Base-by-base conservation (phyloP, 2,888 invertebrate genomes). In the Ecdyonurus torrentis region DNA sequence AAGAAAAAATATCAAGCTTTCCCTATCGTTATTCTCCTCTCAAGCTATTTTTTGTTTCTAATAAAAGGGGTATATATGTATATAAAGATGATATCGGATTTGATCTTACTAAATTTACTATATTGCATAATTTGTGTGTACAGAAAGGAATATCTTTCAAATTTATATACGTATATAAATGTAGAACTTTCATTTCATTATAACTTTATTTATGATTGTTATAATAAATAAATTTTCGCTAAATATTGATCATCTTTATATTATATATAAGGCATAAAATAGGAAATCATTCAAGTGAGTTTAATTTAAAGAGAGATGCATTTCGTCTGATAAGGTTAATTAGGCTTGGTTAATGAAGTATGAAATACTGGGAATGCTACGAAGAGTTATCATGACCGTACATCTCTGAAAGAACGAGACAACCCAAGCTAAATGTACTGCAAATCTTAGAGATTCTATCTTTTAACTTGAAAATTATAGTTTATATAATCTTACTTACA, bases 331-430 rank as follows among this genome's bases (percentile, higher is more conserved):
- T 55, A 55, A 55, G 55, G 19, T 55, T 55, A 55, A 55, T 55
- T 55, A 55, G 55, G 55, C 55, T 22, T 55, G 55, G 55, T 55
- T 55, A 55, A 55, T 55, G 55, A 55, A 55, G 55, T 55, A 55
- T 55, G 55, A 55, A 55, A 55, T 55, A 55, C 55, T 55, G 55
- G 19, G n/a, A 55, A n/a, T n/a, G 55, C 55, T 37, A 37, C 37
- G 37, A 37, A 15, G 15, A 37, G 37, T 37, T 37, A 37, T 37
- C 37, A 15, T 37, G 5, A 10, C 5, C 37, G 37, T 37, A 37
- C 37, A 37, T 37, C 37, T 37, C 37, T 37, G 37, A 22, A 19
- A 55, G 22, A n/a, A 55, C 3, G 58, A n/a, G 22, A 20, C 18
- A 20, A 58, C 20, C 22, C 24, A 23, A 58, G 59, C 20, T 23